Evolutionary conservation across 2,113 vertebrate species (phyloP).

Genomic region (Syngnathus floridae): DNA sequence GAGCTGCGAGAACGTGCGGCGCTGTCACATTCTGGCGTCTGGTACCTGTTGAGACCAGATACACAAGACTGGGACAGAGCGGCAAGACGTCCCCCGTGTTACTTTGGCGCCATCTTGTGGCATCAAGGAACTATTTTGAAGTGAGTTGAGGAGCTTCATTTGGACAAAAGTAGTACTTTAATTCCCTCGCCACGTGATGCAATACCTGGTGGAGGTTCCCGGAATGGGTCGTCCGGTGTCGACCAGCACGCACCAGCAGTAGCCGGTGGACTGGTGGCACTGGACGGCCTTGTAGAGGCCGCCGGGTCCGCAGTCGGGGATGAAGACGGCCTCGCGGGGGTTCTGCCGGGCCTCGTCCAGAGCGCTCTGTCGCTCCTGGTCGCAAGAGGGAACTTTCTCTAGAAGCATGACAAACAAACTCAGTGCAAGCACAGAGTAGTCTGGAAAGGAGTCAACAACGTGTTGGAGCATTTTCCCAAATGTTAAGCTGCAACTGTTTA

Average conservation of each 20-base stretch:
- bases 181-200: not conserved
- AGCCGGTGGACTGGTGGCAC: constrained; percentile 97
- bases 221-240: constrained; percentile 94
- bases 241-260: constrained; percentile 97
- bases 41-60: constrained; percentile 74
- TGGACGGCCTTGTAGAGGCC: constrained; percentile 93
- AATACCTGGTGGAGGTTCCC: constrained; percentile 89
- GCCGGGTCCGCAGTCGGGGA: constrained; percentile 87
- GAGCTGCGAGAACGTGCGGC: constrained; percentile 75
- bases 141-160: not conserved
- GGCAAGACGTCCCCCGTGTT: not conserved
- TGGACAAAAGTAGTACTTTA: not conserved
- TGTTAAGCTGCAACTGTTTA: constrained; percentile 9
- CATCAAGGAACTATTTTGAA: too few relatives aligned
- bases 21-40: constrained; percentile 87
- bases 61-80: not conserved
- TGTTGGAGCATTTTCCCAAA: too few relatives aligned
- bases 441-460: not conserved
- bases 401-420: constrained; percentile 70
- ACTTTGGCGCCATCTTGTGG: not conserved
- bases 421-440: constrained; percentile 30
- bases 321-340: constrained; percentile 84
- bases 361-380: constrained; percentile 91
- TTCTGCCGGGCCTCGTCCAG: constrained; percentile 86
- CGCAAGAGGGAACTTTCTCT: constrained; percentile 96